phyloP scores from a whole-genome alignment of 2,888 invertebrate species.

The Epistrophe eligans region DNA sequence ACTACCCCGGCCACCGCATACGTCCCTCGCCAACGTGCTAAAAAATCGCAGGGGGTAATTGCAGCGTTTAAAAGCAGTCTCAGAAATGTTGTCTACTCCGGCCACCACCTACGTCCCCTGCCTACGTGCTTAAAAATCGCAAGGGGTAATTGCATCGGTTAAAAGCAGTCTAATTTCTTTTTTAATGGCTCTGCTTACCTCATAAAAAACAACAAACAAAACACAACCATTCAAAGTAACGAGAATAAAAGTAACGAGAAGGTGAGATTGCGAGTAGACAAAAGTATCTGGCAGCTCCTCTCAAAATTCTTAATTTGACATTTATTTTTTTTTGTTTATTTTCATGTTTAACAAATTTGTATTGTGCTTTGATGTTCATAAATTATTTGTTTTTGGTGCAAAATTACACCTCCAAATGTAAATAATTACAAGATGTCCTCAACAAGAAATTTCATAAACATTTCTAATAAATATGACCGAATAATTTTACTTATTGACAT shows the following conservation, averaged over 20 bases:
- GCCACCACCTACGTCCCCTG: too few relatives aligned
- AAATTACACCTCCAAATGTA: constrained; percentile 13
- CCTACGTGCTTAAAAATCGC: too few relatives aligned
- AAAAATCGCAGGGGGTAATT: too few relatives aligned
- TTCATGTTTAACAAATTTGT: not conserved
- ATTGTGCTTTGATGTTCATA: not conserved
- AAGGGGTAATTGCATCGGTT: too few relatives aligned
- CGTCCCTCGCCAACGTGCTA: too few relatives aligned
- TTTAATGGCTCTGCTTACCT: too few relatives aligned
- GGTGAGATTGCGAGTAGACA: not conserved
- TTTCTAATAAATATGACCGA: constrained; percentile 85
- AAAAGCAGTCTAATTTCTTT: too few relatives aligned
- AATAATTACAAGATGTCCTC: constrained; percentile 49
- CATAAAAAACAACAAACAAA: too few relatives aligned
- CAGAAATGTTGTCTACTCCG: too few relatives aligned
- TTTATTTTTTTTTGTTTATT: constrained; percentile 6
- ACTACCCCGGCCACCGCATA: too few relatives aligned
- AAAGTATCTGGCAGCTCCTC: not conserved
- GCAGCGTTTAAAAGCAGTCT: too few relatives aligned
- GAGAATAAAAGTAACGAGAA: not conserved
- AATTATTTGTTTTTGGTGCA: not conserved
- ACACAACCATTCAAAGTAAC: too few relatives aligned
- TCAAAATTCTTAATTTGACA: not conserved
- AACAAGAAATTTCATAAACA: constrained; percentile 78
- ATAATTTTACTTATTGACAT: constrained; percentile 96